Evolutionary conservation across 2,797 vertebrate species (phyloP).

Genomic region (Peromyscus nudipes): DNA sequence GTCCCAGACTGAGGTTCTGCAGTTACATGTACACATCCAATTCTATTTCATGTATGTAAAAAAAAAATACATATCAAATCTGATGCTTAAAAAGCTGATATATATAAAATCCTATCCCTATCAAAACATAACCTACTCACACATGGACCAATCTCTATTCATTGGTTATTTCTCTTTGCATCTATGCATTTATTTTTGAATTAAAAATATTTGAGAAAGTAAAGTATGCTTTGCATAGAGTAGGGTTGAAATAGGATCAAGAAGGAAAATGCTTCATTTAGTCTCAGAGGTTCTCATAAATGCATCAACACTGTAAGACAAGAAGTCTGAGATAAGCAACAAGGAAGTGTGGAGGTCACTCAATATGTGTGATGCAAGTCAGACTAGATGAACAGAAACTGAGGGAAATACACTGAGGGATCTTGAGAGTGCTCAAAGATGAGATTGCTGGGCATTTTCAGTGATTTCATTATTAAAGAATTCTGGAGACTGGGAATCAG

Average conservation of each 20-base stretch:
- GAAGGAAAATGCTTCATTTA: slow-evolving; percentile 16
- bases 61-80: neutral
- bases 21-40: neutral
- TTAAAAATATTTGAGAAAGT: neutral
- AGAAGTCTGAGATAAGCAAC: slow-evolving; percentile 29
- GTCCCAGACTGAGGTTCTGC: neutral
- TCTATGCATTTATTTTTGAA: neutral
- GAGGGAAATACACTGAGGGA: neutral
- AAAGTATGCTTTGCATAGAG: neutral
- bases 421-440: slow-evolving; percentile 18
- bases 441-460: slow-evolving; percentile 41
- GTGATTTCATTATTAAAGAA: slow-evolving; percentile 52
- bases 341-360: neutral
- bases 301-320: neutral
- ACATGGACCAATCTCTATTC: neutral
- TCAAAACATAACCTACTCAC: neutral
- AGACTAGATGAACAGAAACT: neutral
- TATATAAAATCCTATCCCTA: neutral
- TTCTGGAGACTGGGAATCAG: slow-evolving; percentile 16
- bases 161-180: neutral
- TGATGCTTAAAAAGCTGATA: neutral
- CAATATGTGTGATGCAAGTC: neutral
- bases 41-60: neutral
- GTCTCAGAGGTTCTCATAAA: neutral
- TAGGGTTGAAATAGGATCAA: slow-evolving; percentile 19